Conservation (phyloP, 2,888 invertebrate species). For the Nymphalis c-album region DNA sequence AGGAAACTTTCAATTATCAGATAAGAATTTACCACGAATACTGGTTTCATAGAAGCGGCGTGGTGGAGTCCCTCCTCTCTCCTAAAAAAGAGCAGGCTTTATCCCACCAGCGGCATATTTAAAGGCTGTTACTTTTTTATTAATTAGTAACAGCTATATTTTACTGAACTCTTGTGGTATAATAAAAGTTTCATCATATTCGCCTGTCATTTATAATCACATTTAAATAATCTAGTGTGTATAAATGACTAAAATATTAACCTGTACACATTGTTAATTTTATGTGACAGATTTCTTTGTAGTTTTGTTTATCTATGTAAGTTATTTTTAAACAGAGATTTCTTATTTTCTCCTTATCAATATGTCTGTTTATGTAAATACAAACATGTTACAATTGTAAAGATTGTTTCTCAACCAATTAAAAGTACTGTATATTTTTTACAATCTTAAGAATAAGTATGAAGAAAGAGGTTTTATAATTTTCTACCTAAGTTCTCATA, state of each 20-base stretch:
- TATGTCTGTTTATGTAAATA: not conserved
- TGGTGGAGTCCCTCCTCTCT: too few species aligned
- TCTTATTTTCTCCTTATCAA: slow-evolving; percentile 3
- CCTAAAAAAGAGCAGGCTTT: too few species aligned
- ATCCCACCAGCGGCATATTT: too few species aligned
- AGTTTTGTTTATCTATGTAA: not conserved
- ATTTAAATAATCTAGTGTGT: slow-evolving; percentile 19
- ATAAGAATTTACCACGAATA: too few species aligned
- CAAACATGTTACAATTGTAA: not conserved
- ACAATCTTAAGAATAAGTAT: not conserved
- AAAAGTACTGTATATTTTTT: not conserved
- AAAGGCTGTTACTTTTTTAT: too few species aligned
- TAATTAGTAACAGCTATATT: not conserved
- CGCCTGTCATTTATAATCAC: slow-evolving; percentile 6
- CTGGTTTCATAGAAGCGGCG: too few species aligned
- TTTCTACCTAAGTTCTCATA: not conserved
- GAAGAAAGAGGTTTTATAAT: not conserved
- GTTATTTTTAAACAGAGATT: slow-evolving; percentile 8
- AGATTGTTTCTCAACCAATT: not conserved
- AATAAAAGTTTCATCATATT: not conserved
- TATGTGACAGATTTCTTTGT: slow-evolving; percentile 20
- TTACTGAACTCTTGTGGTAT: not conserved
- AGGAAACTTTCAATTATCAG: too few species aligned
- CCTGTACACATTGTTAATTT: slow-evolving; percentile 12
- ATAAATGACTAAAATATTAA: slow-evolving; percentile 14